Evolutionary conservation across 2,113 vertebrate genomes (phyloP).

Genomic region (Rhipidura dahli): DNA sequence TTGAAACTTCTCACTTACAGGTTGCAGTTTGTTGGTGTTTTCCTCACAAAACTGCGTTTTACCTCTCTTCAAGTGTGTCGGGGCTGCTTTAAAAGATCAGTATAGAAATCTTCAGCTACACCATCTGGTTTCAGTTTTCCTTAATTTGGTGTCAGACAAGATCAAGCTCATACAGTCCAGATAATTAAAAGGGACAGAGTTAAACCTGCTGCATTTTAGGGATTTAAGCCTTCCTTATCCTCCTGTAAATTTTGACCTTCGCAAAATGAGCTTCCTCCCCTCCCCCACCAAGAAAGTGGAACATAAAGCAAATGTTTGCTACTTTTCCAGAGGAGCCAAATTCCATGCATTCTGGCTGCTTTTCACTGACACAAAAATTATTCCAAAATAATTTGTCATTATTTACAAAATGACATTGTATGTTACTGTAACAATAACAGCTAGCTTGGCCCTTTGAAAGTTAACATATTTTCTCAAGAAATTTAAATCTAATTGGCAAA

Average conservation of each 20-base stretch:
- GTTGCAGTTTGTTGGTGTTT: background rate
- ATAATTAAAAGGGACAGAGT: slow-evolving; percentile 4
- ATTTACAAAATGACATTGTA: background rate
- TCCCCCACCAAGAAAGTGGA: background rate
- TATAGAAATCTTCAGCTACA: background rate
- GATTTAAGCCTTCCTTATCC: background rate
- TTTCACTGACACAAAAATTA: background rate
- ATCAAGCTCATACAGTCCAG: background rate
- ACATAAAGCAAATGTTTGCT: background rate
- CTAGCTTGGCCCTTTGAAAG: background rate
- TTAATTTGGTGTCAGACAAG: background rate
- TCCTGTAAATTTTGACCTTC: background rate
- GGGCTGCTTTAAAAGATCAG: background rate
- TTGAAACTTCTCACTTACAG: background rate
- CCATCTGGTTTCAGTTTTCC: background rate
- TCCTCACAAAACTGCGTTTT: background rate
- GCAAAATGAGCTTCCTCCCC: background rate
- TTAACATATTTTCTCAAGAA: background rate
- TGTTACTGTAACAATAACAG: background rate
- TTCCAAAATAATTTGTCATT: background rate
- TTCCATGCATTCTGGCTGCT: background rate
- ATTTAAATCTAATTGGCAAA: background rate
- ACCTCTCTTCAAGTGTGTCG: background rate
- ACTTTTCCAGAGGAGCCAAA: background rate
- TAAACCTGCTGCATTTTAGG: background rate